phyloP scores from a whole-genome alignment of 2,888 invertebrate genomes.

The Cetonia aurata region DNA sequence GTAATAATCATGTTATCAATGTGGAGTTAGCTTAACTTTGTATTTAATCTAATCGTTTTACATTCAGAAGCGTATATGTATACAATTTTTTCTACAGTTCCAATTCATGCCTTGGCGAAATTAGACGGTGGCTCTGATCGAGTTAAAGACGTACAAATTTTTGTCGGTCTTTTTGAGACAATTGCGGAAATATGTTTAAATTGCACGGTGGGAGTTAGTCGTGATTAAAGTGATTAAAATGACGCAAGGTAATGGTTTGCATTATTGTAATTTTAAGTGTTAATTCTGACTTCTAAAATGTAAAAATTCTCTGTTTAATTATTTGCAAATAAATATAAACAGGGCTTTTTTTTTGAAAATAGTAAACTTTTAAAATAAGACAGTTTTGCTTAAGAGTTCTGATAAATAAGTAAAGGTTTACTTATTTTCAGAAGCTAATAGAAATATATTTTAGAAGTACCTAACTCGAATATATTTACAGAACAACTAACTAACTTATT shows the following conservation, averaged over 20 bases:
- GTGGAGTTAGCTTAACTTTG: conserved; percentile 6
- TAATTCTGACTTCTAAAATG: not conserved
- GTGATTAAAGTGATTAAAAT: conserved; percentile 17
- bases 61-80: conserved; percentile 1
- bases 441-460: no score
- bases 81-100: conserved; percentile 29
- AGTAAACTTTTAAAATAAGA: no score
- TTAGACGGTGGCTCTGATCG: not conserved
- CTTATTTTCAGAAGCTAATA: no score
- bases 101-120: not conserved
- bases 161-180: not conserved
- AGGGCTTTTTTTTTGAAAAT: no score
- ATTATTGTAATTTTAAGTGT: not conserved
- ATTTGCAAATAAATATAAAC: no score
- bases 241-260: conserved; percentile 19
- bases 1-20: conserved; percentile 31
- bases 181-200: conserved; percentile 29
- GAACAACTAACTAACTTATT: no score
- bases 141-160: not conserved
- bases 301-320: no score
- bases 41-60: conserved; percentile 31
- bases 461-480: no score
- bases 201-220: conserved; percentile 4
- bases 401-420: no score
- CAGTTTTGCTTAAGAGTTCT: no score